Evolutionary conservation across 2,888 invertebrate genomes (phyloP).

Genomic region (Schizotus pectinicornis): DNA sequence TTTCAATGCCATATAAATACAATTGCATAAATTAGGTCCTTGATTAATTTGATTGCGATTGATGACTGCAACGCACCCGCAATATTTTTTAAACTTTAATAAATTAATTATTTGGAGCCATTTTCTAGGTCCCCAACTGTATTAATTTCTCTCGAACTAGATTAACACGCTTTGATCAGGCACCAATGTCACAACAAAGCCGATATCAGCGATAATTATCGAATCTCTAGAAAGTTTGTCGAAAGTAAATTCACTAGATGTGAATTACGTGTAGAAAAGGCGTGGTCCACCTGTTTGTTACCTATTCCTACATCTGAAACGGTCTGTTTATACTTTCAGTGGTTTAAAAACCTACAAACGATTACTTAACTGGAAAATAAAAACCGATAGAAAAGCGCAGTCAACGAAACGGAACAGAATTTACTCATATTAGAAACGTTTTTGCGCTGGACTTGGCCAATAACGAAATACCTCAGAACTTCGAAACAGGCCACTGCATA

Average conservation of each 20-base stretch:
- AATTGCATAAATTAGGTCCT: constrained; percentile 15
- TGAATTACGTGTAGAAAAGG: constrained; percentile 17
- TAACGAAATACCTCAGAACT: too few species aligned
- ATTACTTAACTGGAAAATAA: constrained; percentile 19
- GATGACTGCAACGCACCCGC: too few species aligned
- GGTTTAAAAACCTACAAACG: constrained; percentile 33
- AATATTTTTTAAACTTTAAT: too few species aligned
- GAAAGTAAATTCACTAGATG: constrained; percentile 19
- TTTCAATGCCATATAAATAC: constrained; percentile 28
- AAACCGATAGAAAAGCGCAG: constrained; percentile 9
- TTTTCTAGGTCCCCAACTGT: too few species aligned
- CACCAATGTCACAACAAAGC: background rate
- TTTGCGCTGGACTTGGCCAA: too few species aligned
- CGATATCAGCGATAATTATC: constrained; percentile 10
- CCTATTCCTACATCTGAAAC: constrained; percentile 15
- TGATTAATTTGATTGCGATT: constrained; percentile 1
- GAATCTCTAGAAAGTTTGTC: constrained; percentile 17
- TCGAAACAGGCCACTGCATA: too few species aligned
- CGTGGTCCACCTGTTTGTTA: constrained; percentile 22
- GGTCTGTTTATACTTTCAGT: constrained; percentile 30
- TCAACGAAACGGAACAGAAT: background rate
- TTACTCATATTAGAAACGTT: background rate
- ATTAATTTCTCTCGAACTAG: too few species aligned
- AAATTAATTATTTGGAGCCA: too few species aligned
- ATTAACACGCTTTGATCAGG: too few species aligned